Evolutionary conservation across 2,113 vertebrate species (phyloP).

Genomic region (Amazona vittata): DNA sequence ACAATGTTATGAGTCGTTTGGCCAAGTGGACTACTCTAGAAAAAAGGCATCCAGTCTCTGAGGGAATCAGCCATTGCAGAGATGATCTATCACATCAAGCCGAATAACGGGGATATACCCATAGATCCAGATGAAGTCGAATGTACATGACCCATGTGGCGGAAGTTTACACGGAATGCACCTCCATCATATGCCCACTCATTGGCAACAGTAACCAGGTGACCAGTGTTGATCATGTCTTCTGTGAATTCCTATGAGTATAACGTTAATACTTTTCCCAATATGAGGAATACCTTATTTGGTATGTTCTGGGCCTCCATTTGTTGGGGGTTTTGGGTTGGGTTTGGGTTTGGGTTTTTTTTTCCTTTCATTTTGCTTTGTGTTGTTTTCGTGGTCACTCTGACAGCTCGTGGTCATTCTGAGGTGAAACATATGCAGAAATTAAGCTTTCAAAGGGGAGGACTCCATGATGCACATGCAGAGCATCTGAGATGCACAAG

Average conservation of each 20-base stretch:
- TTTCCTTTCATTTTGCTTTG: background rate
- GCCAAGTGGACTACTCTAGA: too few species aligned
- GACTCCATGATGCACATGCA: background rate
- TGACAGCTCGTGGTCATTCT: background rate
- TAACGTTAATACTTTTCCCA: background rate
- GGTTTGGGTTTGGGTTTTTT: background rate
- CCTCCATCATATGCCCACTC: too few species aligned
- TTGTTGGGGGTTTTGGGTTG: fast-evolving
- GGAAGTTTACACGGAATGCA: too few species aligned
- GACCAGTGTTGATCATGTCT: background rate
- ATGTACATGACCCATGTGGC: too few species aligned
- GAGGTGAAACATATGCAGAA: background rate
- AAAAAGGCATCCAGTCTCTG: too few species aligned
- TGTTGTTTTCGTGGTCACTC: background rate
- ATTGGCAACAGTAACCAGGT: background rate
- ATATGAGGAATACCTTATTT: background rate
- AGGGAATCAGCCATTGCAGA: too few species aligned
- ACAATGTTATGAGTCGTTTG: too few species aligned
- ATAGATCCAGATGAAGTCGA: too few species aligned
- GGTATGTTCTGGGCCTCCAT: background rate
- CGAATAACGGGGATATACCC: too few species aligned
- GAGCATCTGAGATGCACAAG: background rate
- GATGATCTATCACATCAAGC: too few species aligned
- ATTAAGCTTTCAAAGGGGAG: background rate
- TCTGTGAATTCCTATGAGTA: background rate